phyloP scores from a whole-genome alignment of 2,888 invertebrate species.

The Dromius quadrimaculatus region DNA sequence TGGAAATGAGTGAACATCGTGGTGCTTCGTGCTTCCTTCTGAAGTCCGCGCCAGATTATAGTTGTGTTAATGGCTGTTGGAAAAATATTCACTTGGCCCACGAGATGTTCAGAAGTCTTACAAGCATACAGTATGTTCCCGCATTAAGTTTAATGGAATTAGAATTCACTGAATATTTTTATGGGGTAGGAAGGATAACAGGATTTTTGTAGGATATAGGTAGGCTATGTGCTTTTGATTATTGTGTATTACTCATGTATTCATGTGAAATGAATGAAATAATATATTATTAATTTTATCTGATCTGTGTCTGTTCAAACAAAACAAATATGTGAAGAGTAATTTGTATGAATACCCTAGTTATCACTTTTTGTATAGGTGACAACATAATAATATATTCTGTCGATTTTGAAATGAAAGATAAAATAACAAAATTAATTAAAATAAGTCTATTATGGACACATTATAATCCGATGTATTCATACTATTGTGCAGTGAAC shows the following conservation, averaged over 20 bases:
- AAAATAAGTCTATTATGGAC: constrained; percentile 22
- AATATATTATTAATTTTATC: too few relatives aligned
- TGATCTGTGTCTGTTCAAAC: not conserved
- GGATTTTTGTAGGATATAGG: too few relatives aligned
- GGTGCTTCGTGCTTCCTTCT: not conserved
- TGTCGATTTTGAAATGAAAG: constrained; percentile 2
- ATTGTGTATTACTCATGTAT: too few relatives aligned
- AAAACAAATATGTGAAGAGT: not conserved
- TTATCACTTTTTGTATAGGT: not conserved
- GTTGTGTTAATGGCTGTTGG: constrained; percentile 8
- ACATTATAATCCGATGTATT: constrained; percentile 19
- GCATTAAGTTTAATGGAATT: too few relatives aligned
- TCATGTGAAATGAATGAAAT: too few relatives aligned
- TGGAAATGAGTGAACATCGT: constrained; percentile 8
- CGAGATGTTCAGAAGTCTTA: not conserved
- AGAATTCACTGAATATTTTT: too few relatives aligned
- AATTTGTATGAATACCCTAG: not conserved
- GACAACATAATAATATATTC: constrained; percentile 19
- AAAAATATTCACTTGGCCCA: not conserved
- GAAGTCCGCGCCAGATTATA: not conserved
- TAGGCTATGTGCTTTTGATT: too few relatives aligned
- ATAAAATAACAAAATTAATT: constrained; percentile 27
- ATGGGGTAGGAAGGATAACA: too few relatives aligned
- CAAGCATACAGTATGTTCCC: too few relatives aligned
- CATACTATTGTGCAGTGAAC: constrained; percentile 8